Base-by-base conservation (phyloP, 92 coral and sea anemone genomes). In the Galaxea fascicularis region DNA sequence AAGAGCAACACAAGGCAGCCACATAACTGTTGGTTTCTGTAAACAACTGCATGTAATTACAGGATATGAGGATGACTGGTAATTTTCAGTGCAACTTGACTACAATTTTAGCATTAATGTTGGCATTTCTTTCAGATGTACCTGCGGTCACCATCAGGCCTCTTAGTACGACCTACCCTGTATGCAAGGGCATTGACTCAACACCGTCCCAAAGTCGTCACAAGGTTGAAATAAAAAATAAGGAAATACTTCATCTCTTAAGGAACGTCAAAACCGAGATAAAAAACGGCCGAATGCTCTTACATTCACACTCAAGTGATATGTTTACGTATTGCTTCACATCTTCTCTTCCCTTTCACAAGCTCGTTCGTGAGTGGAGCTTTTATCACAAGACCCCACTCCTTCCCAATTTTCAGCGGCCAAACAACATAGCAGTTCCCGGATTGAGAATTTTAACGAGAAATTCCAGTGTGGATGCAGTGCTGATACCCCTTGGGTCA, bases 401-500 rank as follows among this genome's bases (percentile, higher is more conserved):
- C 20, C 86, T 97, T 45, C 99, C 98, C 66, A 59, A 91, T 78
- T 25, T 95, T 59, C 85, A 72, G 65, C 71, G 67, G 30, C 83
- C 87, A 51, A 11, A 66, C 44, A 30, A 41, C 35, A 65, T 77
- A 44, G 47, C 63, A 21, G 79, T 95, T 18, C 89, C 98, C 7
- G 98, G 98, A 15, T 78, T 95, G 67, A 73, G 69, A 41, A 70
- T 96, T 30, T 80, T 78, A 12, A 54, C 84, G 41, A 39, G 60
- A 10, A 85, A 66, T 44, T 77, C 89, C 13, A 85, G 87, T 65
- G 65, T 93, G 24, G 74, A 72, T 22, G 82, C 83, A 6, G 75
- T 92, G 63, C 76, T 88, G 71, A 85, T 93, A 20, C 97, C 98
- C 49, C 87, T 95, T 18, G 99, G 98, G 46, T 80, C 80, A 35